Evolutionary conservation across 2,888 invertebrate species (phyloP).

Genomic region (Cataglyphis cursor): DNA sequence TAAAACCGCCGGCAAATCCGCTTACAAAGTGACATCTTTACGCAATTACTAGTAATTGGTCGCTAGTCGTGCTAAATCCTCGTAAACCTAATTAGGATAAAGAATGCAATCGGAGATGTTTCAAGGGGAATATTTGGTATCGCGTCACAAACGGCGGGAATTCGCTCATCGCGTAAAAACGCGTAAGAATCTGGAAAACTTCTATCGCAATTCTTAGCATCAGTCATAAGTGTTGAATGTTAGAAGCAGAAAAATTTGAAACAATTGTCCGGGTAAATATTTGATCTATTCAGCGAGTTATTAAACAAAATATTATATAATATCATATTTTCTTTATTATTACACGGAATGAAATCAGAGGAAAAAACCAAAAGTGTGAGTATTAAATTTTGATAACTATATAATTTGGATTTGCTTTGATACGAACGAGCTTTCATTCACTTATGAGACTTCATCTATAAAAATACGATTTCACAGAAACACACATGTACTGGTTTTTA

Average conservation of each 20-base stretch:
- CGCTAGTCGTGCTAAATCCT: conserved; percentile 78
- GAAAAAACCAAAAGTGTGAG: not conserved
- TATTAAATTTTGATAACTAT: not conserved
- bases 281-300: not conserved
- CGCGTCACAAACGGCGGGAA: conserved; percentile 23
- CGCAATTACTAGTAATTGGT: conserved; percentile 86
- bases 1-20: conserved; percentile 85
- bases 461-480: not conserved
- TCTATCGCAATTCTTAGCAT: not conserved
- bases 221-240: not conserved
- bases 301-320: not conserved
- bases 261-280: not conserved
- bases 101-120: conserved; percentile 82
- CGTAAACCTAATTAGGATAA: conserved; percentile 84
- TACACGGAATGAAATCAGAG: not conserved
- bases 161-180: not conserved
- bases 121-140: conserved; percentile 58
- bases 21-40: conserved; percentile 86
- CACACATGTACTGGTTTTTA: not conserved
- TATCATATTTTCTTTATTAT: not conserved
- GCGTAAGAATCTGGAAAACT: conserved; percentile 23
- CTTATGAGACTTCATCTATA: not conserved
- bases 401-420: not conserved
- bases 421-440: not conserved
- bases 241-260: too few species aligned